Conservation (phyloP, 2,113 vertebrate species). For the Cinclus cinclus region DNA sequence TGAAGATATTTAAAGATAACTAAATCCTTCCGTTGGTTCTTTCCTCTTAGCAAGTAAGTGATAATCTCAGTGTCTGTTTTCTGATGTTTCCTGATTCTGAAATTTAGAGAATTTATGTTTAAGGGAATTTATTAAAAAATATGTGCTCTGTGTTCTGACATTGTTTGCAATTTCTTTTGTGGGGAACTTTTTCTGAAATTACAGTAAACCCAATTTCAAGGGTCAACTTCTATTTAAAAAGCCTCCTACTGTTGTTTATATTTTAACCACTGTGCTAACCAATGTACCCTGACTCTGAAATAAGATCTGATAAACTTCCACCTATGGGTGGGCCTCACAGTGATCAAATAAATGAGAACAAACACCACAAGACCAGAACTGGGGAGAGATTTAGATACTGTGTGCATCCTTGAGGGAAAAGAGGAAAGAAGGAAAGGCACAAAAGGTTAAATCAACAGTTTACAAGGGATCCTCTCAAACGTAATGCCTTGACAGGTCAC, state of each 20-base stretch:
- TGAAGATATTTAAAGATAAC: background rate
- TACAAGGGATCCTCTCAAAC: background rate
- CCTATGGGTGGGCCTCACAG: background rate
- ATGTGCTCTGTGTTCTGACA: background rate
- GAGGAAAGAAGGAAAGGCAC: background rate
- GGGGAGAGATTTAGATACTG: background rate
- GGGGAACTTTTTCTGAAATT: background rate
- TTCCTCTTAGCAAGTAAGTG: background rate
- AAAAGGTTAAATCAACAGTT: background rate
- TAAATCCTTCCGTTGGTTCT: background rate
- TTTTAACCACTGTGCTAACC: constrained; percentile 68
- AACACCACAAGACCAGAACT: background rate
- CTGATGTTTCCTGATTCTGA: background rate
- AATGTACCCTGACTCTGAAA: constrained; percentile 46
- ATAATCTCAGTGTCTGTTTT: background rate
- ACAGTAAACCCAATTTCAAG: constrained; percentile 59
- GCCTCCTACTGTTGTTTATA: constrained; percentile 41
- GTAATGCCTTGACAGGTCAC: background rate
- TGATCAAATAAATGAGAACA: constrained; percentile 52
- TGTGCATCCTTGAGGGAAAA: background rate
- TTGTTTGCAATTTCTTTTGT: background rate
- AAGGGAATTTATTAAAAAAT: background rate
- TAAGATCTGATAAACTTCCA: constrained; percentile 58
- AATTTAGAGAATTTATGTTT: background rate
- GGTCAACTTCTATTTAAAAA: constrained; percentile 65